Conservation (phyloP, 2,888 invertebrate genomes). For the Podabrus alpinus region DNA sequence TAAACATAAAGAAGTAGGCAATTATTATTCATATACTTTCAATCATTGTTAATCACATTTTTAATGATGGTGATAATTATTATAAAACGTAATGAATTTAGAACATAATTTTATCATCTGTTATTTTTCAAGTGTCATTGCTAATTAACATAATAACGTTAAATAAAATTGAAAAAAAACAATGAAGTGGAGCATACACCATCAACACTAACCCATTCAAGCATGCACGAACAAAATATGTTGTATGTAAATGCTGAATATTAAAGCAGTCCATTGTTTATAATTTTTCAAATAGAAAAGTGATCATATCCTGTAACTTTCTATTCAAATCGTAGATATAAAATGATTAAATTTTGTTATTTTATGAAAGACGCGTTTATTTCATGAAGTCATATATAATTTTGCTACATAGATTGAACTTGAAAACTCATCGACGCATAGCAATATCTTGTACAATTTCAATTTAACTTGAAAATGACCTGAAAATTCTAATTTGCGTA, state of each 20-base stretch:
- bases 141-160: neutral
- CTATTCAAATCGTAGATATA: neutral
- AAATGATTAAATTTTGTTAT: neutral
- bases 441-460: neutral
- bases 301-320: neutral
- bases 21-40: neutral
- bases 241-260: neutral
- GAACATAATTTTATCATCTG: neutral
- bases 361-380: neutral
- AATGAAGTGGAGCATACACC: neutral
- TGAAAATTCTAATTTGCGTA: too few relatives aligned
- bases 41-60: neutral
- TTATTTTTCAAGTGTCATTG: neutral
- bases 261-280: neutral
- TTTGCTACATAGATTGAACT: neutral
- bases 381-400: neutral
- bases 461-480: neutral
- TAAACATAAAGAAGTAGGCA: neutral
- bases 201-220: neutral
- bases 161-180: neutral
- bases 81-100: neutral
- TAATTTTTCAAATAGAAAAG: neutral
- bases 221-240: neutral
- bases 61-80: neutral
- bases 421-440: neutral